Percentiles rank a stretch among this genome's conserved stretches.
These are phyloP conservation scores for Cerceris rybyensis DNA, from an alignment of 2,888 invertebrate species.

Conservation along the genomic window DNA sequence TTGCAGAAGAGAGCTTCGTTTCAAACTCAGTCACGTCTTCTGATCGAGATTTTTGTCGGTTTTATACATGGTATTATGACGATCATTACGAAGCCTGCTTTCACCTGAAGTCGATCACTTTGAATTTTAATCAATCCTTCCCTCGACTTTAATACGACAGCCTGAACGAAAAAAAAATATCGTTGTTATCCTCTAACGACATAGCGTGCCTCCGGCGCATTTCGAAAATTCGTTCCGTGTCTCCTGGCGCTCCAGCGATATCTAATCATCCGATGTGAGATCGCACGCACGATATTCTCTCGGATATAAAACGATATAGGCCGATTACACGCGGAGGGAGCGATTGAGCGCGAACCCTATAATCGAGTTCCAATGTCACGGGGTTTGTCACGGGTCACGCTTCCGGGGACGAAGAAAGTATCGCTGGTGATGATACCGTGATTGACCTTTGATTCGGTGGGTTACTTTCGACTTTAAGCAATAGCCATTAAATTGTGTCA, in stretches of 20 bases:
- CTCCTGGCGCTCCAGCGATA: not conserved
- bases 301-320: constrained; percentile 24
- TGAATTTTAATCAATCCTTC: constrained; percentile 62
- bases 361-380: constrained; percentile 40
- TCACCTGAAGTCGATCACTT: constrained; percentile 58
- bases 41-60: constrained; percentile 42
- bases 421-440: constrained; percentile 1
- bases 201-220: constrained; percentile 18
- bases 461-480: no score
- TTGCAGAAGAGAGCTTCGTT: constrained; percentile 37
- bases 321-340: constrained; percentile 30
- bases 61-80: constrained; percentile 56
- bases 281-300: constrained; percentile 29
- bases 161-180: constrained; percentile 22
- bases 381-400: constrained; percentile 12
- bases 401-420: not conserved
- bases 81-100: constrained; percentile 56
- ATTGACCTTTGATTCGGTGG: no score
- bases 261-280: constrained; percentile 7
- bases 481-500: no score
- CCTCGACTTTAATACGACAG: constrained; percentile 25
- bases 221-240: constrained; percentile 40
- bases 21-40: constrained; percentile 58
- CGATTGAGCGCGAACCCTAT: constrained; percentile 4
- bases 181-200: constrained; percentile 20